Percentiles rank a stretch among this genome's conserved stretches.
These are phyloP conservation scores for Pterocles orientalis DNA, from an alignment of 2,113 vertebrate species.

Conservation along the genomic window DNA sequence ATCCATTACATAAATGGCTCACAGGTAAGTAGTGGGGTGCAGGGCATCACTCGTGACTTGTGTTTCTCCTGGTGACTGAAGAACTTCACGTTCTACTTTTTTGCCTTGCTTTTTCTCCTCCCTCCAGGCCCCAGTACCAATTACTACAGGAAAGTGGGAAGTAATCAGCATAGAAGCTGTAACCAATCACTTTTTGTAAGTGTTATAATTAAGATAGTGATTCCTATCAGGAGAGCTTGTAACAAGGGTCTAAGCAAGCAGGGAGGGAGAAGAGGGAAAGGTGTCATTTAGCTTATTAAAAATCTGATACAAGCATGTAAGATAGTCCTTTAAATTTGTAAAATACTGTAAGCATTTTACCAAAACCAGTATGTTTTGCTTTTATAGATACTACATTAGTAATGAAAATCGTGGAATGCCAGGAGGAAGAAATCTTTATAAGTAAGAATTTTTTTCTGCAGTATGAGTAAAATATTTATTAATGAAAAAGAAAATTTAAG, in stretches of 20 bases:
- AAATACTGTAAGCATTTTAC: background rate
- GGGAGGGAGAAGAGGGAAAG: background rate
- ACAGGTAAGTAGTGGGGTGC: conserved; percentile 22
- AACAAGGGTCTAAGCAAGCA: background rate
- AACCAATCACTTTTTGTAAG: conserved; percentile 74
- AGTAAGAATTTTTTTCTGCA: conserved; percentile 76
- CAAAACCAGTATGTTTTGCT: conserved; percentile 45
- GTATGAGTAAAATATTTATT: background rate
- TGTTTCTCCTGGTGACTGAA: background rate
- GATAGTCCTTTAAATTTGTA: background rate
- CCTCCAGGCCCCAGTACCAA: background rate
- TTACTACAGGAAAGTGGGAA: conserved; percentile 81
- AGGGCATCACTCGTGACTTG: background rate
- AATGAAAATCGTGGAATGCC: conserved; percentile 84
- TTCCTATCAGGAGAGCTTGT: background rate
- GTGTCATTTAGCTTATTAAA: background rate
- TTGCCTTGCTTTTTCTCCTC: background rate
- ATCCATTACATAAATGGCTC: conserved; percentile 77
- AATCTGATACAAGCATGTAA: background rate
- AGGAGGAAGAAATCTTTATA: conserved; percentile 91
- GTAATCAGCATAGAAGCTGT: conserved; percentile 77
- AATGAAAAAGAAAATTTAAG: background rate
- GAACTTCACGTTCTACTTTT: background rate
- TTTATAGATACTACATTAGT: conserved; percentile 91
- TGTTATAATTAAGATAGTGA: conserved; percentile 10